Base-by-base conservation (phyloP, 1,140 invertebrate species). In the Branchinecta lynchi region DNA sequence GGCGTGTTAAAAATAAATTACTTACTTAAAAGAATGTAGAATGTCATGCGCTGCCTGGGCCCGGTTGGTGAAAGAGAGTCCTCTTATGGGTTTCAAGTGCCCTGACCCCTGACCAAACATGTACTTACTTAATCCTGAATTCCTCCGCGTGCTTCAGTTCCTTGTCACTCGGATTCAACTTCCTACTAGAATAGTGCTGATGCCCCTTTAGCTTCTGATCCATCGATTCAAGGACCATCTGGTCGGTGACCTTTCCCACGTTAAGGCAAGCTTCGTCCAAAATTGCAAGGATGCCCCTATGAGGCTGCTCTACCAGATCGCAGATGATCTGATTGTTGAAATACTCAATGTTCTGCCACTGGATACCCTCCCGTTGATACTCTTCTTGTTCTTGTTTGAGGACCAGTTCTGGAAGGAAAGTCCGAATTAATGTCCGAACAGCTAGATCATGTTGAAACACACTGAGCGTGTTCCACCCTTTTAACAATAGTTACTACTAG, bases 371-470 rank as follows among this genome's bases (percentile, higher is more conserved):
- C 44, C 85, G 84, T 72, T 86, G 84, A 75, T 97, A 97, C 77
- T 97, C 94, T 78, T 96, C 93, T 76, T 97, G 93, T 77, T 97
- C 93, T 79, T 96, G 93, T 76, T 95, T 94, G 65, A 97, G 79
- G 8, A 97, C 93, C 77, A 97, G 80, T 78, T 97, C 92, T 90
- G 74, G 15, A 77, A 77, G 71, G 5, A 75, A 72, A 70, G 72
- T 45, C 71, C 68, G 73, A 74, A 71, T 9, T 51, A n/a, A 9
- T 51, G 9, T 51, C 46, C 46, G 46, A 5, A 32, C 32, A 32
- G 5, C 32, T 32, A 32, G 32, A 5, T 32, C 32, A 3, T 32
- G 32, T 32, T n/a, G n/a, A n/a, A n/a, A n/a, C n/a, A n/a, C n/a
- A n/a, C n/a, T n/a, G n/a, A n/a, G n/a, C n/a, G n/a, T n/a, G n/a